Evolutionary conservation across 2,797 vertebrate species (phyloP), one percentile per base, ranked within the genome.

Genomic region (Periophthalmus magnuspinnatus): DNA sequence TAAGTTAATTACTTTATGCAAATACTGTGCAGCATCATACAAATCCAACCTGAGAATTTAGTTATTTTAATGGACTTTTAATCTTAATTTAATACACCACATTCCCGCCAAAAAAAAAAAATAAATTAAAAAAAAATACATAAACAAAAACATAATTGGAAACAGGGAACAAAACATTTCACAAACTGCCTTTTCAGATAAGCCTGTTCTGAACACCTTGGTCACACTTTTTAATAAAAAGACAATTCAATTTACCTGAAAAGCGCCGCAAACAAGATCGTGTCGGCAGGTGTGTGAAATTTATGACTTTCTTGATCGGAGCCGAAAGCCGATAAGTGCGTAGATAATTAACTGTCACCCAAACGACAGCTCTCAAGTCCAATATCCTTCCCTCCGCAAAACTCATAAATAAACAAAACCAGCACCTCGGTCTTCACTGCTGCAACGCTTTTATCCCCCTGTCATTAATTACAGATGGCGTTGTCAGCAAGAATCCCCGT

Each of bases 401-500:
- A 22, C 80, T 77, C 69, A 71, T 67, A 68, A 78, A 72, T 68
- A 64, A 67, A 78, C 69, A 72, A 68, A 76, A 19, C 24, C 22
- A 7, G 22, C 59, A 41, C 57, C 8, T 68, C 66, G 62, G 56
- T 45, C 48, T 19, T 1, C 33, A 19, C 36, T 21, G 63, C 17
- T 10, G 28, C 63, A 2, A 6, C 33, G 47, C 47, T 65, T 65
- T 65, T 65, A 52, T 65, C 45, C 33, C 8, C 1, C 5, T 9
- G 19, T 79, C 87, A 90, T 87, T 91, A 80, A 91, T 86, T 78
- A 54, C 17, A 19, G 76, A 38, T 52, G 82, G 82, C 84, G 45
- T 71, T 76, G 87, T 84, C 90, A 89, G 79, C 78, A 76, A 87
- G 80, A 85, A 68, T 76, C 86, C 77, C 48, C 33, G 52, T 76